These are phyloP conservation scores for Ametastegia equiseti DNA, from an alignment of 2,888 invertebrate species.

Conservation along the genomic window DNA sequence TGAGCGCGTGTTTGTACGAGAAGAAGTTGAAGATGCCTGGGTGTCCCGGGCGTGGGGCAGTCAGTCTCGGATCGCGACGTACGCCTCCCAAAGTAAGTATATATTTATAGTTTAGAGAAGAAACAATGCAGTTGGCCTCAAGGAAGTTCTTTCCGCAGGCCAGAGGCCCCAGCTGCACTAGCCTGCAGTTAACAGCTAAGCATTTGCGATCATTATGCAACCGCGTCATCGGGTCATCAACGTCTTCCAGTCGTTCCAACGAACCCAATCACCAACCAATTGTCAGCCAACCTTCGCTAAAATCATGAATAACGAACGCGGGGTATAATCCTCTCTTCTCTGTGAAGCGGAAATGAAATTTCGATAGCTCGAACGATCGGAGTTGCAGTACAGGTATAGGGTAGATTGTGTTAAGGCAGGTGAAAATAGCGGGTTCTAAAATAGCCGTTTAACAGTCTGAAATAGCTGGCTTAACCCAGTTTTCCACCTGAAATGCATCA, in stretches of 20 bases:
- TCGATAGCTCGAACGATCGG: background rate
- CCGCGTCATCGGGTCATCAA: background rate
- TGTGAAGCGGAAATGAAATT: background rate
- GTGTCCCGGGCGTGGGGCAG: constrained; percentile 55
- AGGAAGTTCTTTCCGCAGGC: constrained; percentile 61
- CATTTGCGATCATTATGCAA: constrained; percentile 5
- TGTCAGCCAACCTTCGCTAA: too few species aligned
- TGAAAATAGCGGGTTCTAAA: constrained; percentile 36
- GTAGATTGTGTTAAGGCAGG: background rate
- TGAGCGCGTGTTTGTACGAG: constrained; percentile 8
- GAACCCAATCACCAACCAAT: too few species aligned
- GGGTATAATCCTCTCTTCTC: too few species aligned
- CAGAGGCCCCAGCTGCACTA: constrained; percentile 4
- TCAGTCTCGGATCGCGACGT: constrained; percentile 68
- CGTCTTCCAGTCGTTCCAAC: background rate
- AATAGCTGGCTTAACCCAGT: constrained; percentile 30
- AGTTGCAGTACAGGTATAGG: background rate
- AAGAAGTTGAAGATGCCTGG: constrained; percentile 54
- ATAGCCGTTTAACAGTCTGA: constrained; percentile 13
- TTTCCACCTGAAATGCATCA: constrained; percentile 23
- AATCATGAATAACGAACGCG: too few species aligned
- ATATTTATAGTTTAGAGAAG: constrained; percentile 48
- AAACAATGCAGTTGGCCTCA: constrained; percentile 72
- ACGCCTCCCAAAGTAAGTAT: constrained; percentile 52
- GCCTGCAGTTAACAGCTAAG: background rate